Conservation (phyloP, 1,140 invertebrate genomes). For the Propsilocerus akamusi region DNA sequence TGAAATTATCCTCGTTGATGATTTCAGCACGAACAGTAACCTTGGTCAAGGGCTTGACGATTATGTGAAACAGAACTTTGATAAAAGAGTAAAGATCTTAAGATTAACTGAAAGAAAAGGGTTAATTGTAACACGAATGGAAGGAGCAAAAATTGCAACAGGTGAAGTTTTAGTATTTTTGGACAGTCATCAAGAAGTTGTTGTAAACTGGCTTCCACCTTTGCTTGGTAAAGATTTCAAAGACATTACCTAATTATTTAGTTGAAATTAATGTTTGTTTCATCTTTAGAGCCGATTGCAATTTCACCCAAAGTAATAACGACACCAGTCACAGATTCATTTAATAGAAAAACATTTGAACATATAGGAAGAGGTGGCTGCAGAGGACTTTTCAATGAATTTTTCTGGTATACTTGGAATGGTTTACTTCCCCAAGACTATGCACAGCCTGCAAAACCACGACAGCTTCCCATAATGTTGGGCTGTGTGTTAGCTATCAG, state of each 20-base stretch:
- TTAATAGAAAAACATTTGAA: no score
- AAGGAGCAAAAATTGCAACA: constrained; percentile 65
- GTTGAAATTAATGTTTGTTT: no score
- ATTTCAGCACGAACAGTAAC: constrained; percentile 61
- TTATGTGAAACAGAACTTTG: constrained; percentile 46
- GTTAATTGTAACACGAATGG: constrained; percentile 70
- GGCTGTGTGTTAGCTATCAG: constrained; percentile 90
- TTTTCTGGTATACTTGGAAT: no score
- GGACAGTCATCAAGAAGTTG: constrained; percentile 27
- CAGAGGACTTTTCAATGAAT: no score
- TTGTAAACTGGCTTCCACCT: constrained; percentile 1
- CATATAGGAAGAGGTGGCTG: no score
- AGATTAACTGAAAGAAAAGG: constrained; percentile 57
- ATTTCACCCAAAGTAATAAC: no score
- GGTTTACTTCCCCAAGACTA: no score
- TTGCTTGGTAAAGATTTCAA: no score
- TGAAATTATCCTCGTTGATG: constrained; percentile 87
- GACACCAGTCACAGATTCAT: no score
- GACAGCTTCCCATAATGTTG: constrained; percentile 90
- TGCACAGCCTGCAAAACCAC: no score
- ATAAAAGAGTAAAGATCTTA: constrained; percentile 62
- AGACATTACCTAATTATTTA: no score
- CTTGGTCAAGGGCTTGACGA: constrained; percentile 56
- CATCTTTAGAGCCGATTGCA: no score
- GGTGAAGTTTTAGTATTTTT: constrained; percentile 80